These are phyloP conservation scores for Carassius gibelio DNA, from an alignment of 2,113 vertebrate species.

Conservation along the genomic window DNA sequence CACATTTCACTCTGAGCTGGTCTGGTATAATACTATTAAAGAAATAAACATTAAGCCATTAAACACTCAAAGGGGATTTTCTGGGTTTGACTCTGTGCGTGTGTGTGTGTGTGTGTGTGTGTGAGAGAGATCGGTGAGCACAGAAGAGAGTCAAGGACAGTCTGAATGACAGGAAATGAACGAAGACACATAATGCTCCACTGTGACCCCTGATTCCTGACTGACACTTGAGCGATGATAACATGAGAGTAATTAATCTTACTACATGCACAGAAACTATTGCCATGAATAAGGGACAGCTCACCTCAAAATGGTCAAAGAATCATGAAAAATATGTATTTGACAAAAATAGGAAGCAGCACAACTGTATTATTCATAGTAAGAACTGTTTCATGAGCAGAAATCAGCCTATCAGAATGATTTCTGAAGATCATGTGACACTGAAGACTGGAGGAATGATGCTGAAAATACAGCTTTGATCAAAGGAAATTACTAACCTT, in stretches of 20 bases:
- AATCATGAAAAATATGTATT: neutral
- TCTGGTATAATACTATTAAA: slow-evolving; percentile 55
- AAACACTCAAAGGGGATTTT: neutral
- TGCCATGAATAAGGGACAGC: neutral
- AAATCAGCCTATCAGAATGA: neutral
- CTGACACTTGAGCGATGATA: neutral
- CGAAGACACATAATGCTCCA: slow-evolving; percentile 53
- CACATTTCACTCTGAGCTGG: slow-evolving; percentile 52
- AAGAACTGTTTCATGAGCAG: neutral
- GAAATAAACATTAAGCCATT: slow-evolving; percentile 61
- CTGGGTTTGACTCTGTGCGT: slow-evolving; percentile 21
- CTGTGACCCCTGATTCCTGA: neutral
- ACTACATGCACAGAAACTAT: neutral
- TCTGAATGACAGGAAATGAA: slow-evolving; percentile 70
- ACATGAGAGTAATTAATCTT: neutral
- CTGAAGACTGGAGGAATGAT: neutral
- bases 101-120: slow-evolving; percentile 45
- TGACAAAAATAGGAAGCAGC: neutral
- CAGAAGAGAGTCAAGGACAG: slow-evolving; percentile 66
- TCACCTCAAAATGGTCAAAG: neutral
- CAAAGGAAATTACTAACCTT: neutral
- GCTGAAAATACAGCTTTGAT: neutral
- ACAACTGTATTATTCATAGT: neutral
- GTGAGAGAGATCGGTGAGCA: slow-evolving; percentile 56
- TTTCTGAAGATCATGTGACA: neutral